Evolutionary conservation across 30 jellyfish, hydroid and myxozoan species (phyloP).

Genomic region (Turritopsis dohrnii): DNA sequence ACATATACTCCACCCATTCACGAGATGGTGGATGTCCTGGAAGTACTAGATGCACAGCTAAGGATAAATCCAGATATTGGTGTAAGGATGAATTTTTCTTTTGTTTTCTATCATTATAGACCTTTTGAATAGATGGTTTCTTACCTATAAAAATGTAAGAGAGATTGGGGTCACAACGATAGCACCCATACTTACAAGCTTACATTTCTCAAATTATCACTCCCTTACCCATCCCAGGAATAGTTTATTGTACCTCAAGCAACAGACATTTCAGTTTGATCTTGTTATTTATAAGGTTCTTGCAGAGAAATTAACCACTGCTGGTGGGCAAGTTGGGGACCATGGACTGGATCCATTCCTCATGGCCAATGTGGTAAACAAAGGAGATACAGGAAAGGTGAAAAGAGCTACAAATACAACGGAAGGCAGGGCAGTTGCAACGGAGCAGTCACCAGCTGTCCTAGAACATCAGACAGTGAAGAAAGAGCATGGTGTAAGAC

Average conservation of each 20-base stretch:
- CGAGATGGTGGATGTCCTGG: conserved; percentile 61
- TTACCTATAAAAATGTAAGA: too few species aligned
- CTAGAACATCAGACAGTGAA: conserved; percentile 41
- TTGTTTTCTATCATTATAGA: too few species aligned
- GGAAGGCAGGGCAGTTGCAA: conserved; percentile 50
- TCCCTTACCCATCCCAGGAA: too few species aligned
- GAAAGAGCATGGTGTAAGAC: conserved; percentile 74
- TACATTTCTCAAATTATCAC: too few species aligned
- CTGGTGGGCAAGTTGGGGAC: conserved; percentile 90
- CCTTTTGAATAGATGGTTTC: too few species aligned
- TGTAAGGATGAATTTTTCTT: too few species aligned
- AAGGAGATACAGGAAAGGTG: conserved; percentile 63
- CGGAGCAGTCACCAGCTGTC: conserved; percentile 65
- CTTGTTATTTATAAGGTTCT: conserved; percentile 51
- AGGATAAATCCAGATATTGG: conserved; percentile 31
- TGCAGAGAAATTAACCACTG: conserved; percentile 63
- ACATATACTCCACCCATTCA: conserved; percentile 33
- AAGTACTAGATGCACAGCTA: conserved; percentile 31
- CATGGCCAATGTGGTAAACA: conserved; percentile 80
- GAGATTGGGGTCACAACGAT: too few species aligned
- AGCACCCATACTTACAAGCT: too few species aligned
- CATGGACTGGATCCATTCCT: conserved; percentile 62
- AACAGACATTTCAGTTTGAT: neutral
- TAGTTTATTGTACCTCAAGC: neutral
- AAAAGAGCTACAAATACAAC: conserved; percentile 39